phyloP scores from a whole-genome alignment of 2,797 vertebrate species.

The Sebastes matsubarae region DNA sequence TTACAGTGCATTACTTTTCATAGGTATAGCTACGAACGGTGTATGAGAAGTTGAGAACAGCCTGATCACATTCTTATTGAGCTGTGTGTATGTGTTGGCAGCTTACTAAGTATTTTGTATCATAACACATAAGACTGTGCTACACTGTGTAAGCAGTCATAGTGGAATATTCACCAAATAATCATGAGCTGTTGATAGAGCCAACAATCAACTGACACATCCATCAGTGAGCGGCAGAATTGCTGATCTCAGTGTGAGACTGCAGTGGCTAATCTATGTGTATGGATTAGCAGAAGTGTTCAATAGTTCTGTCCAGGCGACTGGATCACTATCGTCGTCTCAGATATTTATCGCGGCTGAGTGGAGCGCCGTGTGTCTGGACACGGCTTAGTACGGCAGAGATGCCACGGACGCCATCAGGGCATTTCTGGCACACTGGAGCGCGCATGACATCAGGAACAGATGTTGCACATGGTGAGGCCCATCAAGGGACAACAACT shows the following conservation, averaged over 20 bases:
- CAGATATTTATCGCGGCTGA: constrained; percentile 70
- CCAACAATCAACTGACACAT: constrained; percentile 66
- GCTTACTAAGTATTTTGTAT: constrained; percentile 24
- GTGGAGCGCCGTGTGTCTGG: constrained; percentile 48
- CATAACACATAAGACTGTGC: background rate
- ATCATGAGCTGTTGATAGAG: constrained; percentile 63
- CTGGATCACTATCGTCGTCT: constrained; percentile 60
- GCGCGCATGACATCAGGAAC: constrained; percentile 78
- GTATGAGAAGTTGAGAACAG: background rate
- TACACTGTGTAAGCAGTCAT: background rate
- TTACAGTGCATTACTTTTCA: background rate
- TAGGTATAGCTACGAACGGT: background rate
- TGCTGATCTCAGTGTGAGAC: constrained; percentile 73
- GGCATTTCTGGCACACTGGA: constrained; percentile 75
- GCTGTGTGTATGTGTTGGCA: constrained; percentile 5
- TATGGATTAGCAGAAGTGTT: constrained; percentile 70
- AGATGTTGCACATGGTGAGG: constrained; percentile 80
- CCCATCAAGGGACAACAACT: constrained; percentile 78
- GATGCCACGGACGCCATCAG: constrained; percentile 61
- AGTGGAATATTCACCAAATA: constrained; percentile 52
- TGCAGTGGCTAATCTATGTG: constrained; percentile 67
- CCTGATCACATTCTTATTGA: constrained; percentile 21
- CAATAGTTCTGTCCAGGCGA: constrained; percentile 65
- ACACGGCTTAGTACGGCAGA: constrained; percentile 48
- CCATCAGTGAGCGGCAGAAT: constrained; percentile 70